Base-by-base conservation (phyloP, 2,113 vertebrate species). In the Centropristis striata region DNA sequence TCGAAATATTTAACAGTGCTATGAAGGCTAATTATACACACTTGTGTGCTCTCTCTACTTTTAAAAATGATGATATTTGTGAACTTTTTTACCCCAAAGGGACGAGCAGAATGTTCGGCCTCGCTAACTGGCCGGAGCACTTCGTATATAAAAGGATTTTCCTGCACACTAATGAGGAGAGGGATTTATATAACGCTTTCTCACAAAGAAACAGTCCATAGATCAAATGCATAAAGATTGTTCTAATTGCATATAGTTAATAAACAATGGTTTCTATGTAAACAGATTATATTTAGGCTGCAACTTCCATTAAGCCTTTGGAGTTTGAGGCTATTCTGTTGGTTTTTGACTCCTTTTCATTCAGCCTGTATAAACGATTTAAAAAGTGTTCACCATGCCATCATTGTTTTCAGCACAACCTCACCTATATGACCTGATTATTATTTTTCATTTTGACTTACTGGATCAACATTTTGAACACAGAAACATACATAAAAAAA, bases 11-110 rank as follows among this genome's bases (percentile, higher is more conserved):
- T 65, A 81, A 46, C 28, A 83, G 60, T 32, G n/a, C 27, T 64
- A 32, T n/a, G 60, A 60, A 58, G 41, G 57, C 32, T 75, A 83
- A 87, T 90, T 89, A 88, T 27, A 71, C 55, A 53, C 49, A 50
- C 8, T 28, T 25, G 25, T 51, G 66, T 51, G 66, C 25, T 65
- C 28, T 46, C 32, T 55, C 20, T 72, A 83, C 85, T 78, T 88
- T 87, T 83, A 76, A 92, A 92, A 90, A n/a, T 78, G 16, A 65
- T 54, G 70, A 88, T 83, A 54, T 54, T 44, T 32, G 73, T 76
- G 81, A 79, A 79, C 55, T 65, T 60, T 10, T 27, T 23, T 25
- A 20, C 14, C 77, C 63, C 64, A 6, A 11, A 57, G 82, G 72
- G 87, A 80, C 59, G 32, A 41, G 63, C 83, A 89, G 68, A 80